These are phyloP conservation scores for Phalacrocorax aristotelis DNA, from an alignment of 2,113 vertebrate species.

Conservation along the genomic window DNA sequence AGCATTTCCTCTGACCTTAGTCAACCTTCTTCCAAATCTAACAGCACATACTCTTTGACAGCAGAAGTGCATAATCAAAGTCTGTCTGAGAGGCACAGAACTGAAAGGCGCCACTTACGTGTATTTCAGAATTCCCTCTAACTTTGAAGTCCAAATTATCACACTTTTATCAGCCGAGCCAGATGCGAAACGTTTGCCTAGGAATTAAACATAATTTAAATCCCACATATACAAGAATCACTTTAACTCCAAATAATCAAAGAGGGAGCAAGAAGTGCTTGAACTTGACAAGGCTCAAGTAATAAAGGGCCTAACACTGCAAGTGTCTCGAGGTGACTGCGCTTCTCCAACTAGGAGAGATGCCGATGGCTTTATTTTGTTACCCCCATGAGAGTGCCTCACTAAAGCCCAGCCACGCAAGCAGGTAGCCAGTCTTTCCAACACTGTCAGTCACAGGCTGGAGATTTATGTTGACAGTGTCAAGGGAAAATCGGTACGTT, in stretches of 20 bases:
- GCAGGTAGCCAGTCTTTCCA: background rate
- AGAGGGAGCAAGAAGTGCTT: conserved; percentile 22
- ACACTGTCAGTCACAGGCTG: background rate
- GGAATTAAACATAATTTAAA: conserved; percentile 49
- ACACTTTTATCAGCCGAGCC: conserved; percentile 98
- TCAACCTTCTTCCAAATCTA: background rate
- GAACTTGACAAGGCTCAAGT: background rate
- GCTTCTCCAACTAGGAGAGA: rapidly evolving
- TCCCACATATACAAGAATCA: background rate
- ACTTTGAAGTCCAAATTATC: conserved; percentile 98
- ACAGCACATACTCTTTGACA: background rate
- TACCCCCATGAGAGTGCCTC: rapidly evolving
- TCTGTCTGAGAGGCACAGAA: background rate
- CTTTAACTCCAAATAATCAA: conserved; percentile 18
- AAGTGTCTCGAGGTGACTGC: background rate
- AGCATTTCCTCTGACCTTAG: background rate
- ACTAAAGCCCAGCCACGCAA: background rate
- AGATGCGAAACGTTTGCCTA: conserved; percentile 96
- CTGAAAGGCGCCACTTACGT: conserved; percentile 80
- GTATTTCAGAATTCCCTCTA: conserved; percentile 98
- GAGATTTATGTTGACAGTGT: background rate
- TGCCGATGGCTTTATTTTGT: rapidly evolving
- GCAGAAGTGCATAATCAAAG: background rate
- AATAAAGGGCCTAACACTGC: background rate
- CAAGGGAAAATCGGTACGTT: background rate